Conservation (phyloP, 1,140 invertebrate species). For the Pantala flavescens region DNA sequence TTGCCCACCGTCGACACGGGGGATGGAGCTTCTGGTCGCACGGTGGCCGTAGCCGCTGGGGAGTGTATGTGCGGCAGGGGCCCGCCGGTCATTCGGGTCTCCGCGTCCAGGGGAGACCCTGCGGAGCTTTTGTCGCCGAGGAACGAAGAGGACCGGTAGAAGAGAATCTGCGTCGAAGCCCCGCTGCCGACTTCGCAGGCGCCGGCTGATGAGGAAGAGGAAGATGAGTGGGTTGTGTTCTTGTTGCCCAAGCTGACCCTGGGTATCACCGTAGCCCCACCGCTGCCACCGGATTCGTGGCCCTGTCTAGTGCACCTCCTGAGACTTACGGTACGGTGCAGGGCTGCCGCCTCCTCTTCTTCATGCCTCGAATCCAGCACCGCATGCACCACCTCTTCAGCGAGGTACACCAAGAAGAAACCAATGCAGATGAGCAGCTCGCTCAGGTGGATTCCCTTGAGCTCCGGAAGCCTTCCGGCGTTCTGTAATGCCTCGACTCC, state of each 20-base stretch:
- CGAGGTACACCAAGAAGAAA: slow-evolving; percentile 61
- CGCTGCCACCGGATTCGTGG: slow-evolving; percentile 21
- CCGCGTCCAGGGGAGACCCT: slow-evolving; percentile 21
- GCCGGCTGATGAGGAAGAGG: background rate
- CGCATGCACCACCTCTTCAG: slow-evolving; percentile 58
- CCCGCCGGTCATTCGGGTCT: slow-evolving; percentile 24
- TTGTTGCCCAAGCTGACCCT: slow-evolving; percentile 18
- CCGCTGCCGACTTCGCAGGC: background rate
- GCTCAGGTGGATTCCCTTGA: slow-evolving; percentile 41
- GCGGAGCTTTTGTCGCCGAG: background rate
- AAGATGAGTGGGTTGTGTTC: background rate
- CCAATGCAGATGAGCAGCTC: slow-evolving; percentile 57
- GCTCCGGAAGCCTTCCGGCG: slow-evolving; percentile 30
- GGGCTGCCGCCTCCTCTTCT: slow-evolving; percentile 37
- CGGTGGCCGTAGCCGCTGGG: background rate
- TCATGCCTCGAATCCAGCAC: slow-evolving; percentile 37
- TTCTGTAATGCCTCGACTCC: slow-evolving; percentile 35
- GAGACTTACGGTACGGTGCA: slow-evolving; percentile 46
- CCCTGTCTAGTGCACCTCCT: slow-evolving; percentile 33
- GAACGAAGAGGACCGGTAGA: background rate
- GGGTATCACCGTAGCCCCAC: slow-evolving; percentile 26
- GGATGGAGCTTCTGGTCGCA: too few species aligned
- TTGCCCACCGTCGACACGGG: background rate
- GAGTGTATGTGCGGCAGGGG: slow-evolving; percentile 11
- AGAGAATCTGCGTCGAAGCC: background rate